Evolutionary conservation across 2,888 invertebrate species (phyloP).

Genomic region (Stenoptilia bipunctidactyla): DNA sequence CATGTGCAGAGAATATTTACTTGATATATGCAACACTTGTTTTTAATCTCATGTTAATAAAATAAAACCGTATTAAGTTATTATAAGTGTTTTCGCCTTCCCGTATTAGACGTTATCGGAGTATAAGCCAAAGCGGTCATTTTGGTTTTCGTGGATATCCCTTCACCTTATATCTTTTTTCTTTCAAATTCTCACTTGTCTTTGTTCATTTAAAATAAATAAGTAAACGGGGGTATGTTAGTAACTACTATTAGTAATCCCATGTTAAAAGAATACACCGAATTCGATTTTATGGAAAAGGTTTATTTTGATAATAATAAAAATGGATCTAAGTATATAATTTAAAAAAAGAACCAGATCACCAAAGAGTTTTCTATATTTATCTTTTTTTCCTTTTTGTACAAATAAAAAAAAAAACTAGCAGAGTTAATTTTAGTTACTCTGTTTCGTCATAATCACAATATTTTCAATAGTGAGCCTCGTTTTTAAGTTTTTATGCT

Average conservation of each 20-base stretch:
- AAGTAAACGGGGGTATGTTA: slow-evolving; percentile 37
- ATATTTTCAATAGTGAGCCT: slow-evolving; percentile 24
- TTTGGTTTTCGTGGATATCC: slow-evolving; percentile 8
- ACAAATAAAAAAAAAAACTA: too few relatives aligned
- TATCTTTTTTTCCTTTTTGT: too few relatives aligned
- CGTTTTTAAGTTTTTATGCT: slow-evolving; percentile 7
- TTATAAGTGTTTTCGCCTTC: slow-evolving; percentile 3
- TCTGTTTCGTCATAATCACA: slow-evolving; percentile 9
- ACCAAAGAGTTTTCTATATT: slow-evolving; percentile 43
- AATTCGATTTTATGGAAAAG: slow-evolving; percentile 64
- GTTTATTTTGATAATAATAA: slow-evolving; percentile 61
- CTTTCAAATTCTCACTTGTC: slow-evolving; percentile 19
- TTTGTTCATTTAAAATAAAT: slow-evolving; percentile 18
- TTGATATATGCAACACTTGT: slow-evolving; percentile 29
- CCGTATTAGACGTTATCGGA: slow-evolving; percentile 44
- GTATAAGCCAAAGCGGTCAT: slow-evolving; percentile 46
- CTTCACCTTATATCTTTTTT: slow-evolving; percentile 24
- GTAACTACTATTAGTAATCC: slow-evolving; percentile 63
- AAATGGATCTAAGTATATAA: slow-evolving; percentile 45
- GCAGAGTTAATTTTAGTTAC: too few relatives aligned
- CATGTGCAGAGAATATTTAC: slow-evolving; percentile 42
- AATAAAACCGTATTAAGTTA: too few relatives aligned
- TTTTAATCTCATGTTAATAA: slow-evolving; percentile 10
- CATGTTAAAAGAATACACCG: slow-evolving; percentile 72
- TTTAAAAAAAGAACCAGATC: slow-evolving; percentile 55